A percentile compares a stretch with the other conserved stretches of the same genome.
Conservation (phyloP, 2,113 vertebrate genomes). For the Gnathonemus longibarbis region DNA sequence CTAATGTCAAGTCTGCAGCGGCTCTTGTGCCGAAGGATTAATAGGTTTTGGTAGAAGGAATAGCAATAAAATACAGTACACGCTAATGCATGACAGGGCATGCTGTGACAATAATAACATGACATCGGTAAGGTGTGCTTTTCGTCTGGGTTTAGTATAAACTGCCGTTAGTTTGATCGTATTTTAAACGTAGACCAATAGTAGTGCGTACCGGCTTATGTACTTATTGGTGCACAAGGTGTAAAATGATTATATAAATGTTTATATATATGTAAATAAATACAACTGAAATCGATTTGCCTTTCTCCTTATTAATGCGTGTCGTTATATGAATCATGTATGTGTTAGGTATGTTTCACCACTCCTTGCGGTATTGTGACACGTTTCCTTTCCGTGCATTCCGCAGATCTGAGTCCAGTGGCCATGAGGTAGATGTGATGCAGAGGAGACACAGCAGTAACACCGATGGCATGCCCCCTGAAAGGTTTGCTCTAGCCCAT, state of each 20-base stretch:
- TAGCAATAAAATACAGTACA: not conserved
- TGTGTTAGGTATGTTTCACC: not conserved
- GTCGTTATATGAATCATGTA: not conserved
- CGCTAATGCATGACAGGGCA: not conserved
- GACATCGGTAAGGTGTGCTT: not conserved
- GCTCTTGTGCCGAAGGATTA: not conserved
- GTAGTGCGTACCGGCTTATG: not conserved
- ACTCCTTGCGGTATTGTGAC: not conserved
- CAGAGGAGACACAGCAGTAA: constrained; percentile 98
- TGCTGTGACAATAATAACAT: not conserved
- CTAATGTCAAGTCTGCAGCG: not conserved
- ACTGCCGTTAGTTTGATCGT: not conserved
- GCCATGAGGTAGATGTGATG: constrained; percentile 83
- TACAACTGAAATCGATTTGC: not conserved
- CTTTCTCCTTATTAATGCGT: not conserved
- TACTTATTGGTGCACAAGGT: not conserved
- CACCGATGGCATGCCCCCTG: constrained; percentile 82
- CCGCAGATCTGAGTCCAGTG: constrained; percentile 49
- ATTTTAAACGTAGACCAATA: not conserved
- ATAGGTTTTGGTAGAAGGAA: not conserved
- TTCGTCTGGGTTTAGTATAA: not conserved
- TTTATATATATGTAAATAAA: not conserved
- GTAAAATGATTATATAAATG: not conserved
- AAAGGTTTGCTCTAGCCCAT: constrained; percentile 65
- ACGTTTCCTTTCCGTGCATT: not conserved